Percentiles rank a stretch among this genome's conserved stretches.
phyloP scores from a whole-genome alignment of 1,140 invertebrate species.

The Drosophila varians region DNA sequence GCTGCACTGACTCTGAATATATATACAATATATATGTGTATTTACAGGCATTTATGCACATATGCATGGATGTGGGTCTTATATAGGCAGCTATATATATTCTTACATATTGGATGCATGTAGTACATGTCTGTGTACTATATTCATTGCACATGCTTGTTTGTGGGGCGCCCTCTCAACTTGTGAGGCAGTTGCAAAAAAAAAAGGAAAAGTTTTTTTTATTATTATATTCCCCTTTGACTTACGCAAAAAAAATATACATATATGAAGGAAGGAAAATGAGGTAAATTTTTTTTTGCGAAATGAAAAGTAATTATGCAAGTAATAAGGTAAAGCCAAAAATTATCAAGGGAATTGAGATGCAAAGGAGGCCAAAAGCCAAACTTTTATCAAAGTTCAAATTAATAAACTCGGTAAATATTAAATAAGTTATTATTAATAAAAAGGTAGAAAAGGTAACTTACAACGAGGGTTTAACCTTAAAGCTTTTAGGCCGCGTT shows the following conservation, averaged over 20 bases:
- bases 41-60: slow-evolving; percentile 19
- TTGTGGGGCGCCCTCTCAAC: slow-evolving; percentile 45
- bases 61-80: slow-evolving; percentile 3
- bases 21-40: background rate
- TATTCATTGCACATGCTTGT: slow-evolving; percentile 31
- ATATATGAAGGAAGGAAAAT: slow-evolving; percentile 7
- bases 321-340: slow-evolving; percentile 34
- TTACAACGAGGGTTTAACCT: too few species aligned
- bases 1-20: slow-evolving; percentile 50
- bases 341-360: slow-evolving; percentile 6
- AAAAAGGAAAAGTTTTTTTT: slow-evolving; percentile 45
- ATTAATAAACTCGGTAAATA: background rate
- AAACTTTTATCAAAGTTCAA: background rate
- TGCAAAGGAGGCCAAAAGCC: background rate
- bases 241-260: slow-evolving; percentile 17
- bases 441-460: background rate
- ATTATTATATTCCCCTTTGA: slow-evolving; percentile 23
- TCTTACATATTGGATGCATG: background rate
- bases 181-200: slow-evolving; percentile 17
- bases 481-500: too few species aligned
- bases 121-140: slow-evolving; percentile 22
- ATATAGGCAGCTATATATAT: slow-evolving; percentile 1
- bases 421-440: background rate
- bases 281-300: slow-evolving; percentile 12
- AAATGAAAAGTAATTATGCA: slow-evolving; percentile 47